These are phyloP conservation scores for Ictalurus furcatus DNA, from an alignment of 2,113 vertebrate species.

Conservation along the genomic window DNA sequence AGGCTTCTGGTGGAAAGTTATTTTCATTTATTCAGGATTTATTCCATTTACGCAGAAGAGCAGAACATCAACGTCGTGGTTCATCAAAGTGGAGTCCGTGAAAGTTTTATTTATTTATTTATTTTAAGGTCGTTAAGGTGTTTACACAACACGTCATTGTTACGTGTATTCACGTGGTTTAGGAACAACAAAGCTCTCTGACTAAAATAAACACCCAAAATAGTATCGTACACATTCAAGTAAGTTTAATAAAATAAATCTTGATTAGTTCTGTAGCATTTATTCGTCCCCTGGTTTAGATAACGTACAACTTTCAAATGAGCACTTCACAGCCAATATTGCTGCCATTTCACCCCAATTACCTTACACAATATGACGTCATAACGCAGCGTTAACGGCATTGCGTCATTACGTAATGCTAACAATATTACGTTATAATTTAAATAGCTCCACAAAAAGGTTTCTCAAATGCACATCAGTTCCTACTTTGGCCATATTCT, in stretches of 20 bases:
- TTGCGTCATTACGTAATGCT: background rate
- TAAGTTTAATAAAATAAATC: too few relatives aligned
- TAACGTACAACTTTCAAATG: background rate
- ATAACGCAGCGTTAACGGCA: background rate
- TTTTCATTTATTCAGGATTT: background rate
- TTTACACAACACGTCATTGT: background rate
- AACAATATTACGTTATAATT: background rate
- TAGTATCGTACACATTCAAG: too few relatives aligned
- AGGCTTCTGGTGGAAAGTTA: background rate
- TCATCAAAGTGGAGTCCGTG: too few relatives aligned
- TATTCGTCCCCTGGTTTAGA: background rate
- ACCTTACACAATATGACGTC: background rate
- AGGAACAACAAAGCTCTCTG: too few relatives aligned
- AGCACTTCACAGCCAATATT: too few relatives aligned
- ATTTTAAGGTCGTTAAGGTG: too few relatives aligned
- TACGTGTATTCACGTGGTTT: too few relatives aligned
- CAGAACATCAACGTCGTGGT: background rate
- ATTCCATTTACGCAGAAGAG: background rate
- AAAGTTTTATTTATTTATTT: too few relatives aligned
- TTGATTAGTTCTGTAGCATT: background rate
- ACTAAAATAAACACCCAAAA: too few relatives aligned
- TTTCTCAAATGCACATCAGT: background rate
- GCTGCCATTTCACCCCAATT: background rate
- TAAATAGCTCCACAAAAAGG: too few relatives aligned
- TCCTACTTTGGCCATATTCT: background rate